Evolutionary conservation across 2,113 vertebrate species (phyloP), one percentile per base, ranked within the genome.

Genomic region (Rhodinocichla rosea): DNA sequence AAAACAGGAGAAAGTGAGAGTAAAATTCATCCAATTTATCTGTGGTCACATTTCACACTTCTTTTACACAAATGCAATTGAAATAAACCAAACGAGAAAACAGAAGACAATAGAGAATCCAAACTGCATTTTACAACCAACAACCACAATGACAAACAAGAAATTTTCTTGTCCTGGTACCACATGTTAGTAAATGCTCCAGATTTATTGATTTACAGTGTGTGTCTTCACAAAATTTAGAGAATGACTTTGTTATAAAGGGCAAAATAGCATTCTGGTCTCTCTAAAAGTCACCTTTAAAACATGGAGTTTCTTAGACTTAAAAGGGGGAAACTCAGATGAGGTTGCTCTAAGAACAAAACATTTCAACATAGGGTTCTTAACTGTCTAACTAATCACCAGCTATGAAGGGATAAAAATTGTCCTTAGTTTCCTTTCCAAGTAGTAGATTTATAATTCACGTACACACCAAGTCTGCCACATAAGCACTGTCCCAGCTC

Each of bases 21-120:
- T 92, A 82, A 96, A 94, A 95, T 86, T 92, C 77, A 26, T 96
- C 33, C 76, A 68, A 64, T 89, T 91, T 78, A 94, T 33, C 57
- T 96, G 92, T 89, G 87, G 85, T 89, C 44, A 87, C 56, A 95
- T 94, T 95, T 95, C 92, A 88, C 85, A 63, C 94, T 96, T 87
- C 59, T 78, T 82, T 91, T 83, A 79, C 74, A 93, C 88, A 92
- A 95, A 94, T 87, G 47, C 68, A 83, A 86, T 73, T 92, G 49
- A 73, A 91, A 82, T 56, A 44, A 68, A 42, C 1, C 13, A 59
- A 59, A 39, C 11, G 5, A 69, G 64, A 87, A 89, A 91, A 45
- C 73, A 88, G 83, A 94, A 95, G 57, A 91, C 90, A 97, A 86
- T 80, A 87, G 91, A 92, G 53, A 90, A 93, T 79, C n/a, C 64